Percentiles rank a stretch among this genome's conserved stretches.
These are phyloP conservation scores for Streblospio benedicti DNA, from an alignment of 1,140 invertebrate genomes.

Conservation along the genomic window DNA sequence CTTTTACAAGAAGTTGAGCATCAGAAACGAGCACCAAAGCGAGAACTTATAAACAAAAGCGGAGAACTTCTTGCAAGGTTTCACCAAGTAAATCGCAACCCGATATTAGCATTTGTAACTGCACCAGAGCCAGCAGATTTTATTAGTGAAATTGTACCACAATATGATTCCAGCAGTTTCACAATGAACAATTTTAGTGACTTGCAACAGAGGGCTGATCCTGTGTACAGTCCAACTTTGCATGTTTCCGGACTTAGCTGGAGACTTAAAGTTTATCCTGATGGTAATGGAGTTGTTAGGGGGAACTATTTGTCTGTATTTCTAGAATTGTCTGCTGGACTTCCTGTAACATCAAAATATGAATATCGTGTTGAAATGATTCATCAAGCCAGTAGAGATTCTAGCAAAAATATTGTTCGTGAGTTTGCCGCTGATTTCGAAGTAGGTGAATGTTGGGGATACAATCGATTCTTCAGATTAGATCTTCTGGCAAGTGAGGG, in stretches of 20 bases:
- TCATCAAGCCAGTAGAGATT: constrained; percentile 74
- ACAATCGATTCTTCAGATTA: constrained; percentile 85
- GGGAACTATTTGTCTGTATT: constrained; percentile 89
- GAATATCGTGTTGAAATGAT: constrained; percentile 73
- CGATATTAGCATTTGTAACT: constrained; percentile 78
- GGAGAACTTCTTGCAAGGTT: constrained; percentile 72
- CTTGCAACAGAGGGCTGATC: constrained; percentile 76
- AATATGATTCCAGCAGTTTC: constrained; percentile 81
- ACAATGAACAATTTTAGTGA: constrained; percentile 75
- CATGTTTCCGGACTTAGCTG: constrained; percentile 82
- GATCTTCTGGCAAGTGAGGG: constrained; percentile 83
- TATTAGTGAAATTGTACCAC: constrained; percentile 84
- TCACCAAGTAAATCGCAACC: constrained; percentile 65
- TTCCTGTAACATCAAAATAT: constrained; percentile 76
- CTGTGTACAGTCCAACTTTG: constrained; percentile 79
- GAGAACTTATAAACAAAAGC: constrained; percentile 73
- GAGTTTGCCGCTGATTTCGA: constrained; percentile 90
- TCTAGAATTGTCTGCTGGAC: constrained; percentile 78
- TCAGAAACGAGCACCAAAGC: constrained; percentile 65
- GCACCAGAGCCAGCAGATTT: constrained; percentile 85
- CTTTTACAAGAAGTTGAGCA: constrained; percentile 75
- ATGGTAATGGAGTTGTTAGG: constrained; percentile 86
- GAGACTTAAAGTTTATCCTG: constrained; percentile 69
- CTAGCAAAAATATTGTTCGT: constrained; percentile 77
- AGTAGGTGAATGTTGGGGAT: constrained; percentile 95